Percentiles rank a stretch among this genome's conserved stretches.
phyloP scores from a whole-genome alignment of 2,113 vertebrate genomes.

The Zonotrichia leucophrys region DNA sequence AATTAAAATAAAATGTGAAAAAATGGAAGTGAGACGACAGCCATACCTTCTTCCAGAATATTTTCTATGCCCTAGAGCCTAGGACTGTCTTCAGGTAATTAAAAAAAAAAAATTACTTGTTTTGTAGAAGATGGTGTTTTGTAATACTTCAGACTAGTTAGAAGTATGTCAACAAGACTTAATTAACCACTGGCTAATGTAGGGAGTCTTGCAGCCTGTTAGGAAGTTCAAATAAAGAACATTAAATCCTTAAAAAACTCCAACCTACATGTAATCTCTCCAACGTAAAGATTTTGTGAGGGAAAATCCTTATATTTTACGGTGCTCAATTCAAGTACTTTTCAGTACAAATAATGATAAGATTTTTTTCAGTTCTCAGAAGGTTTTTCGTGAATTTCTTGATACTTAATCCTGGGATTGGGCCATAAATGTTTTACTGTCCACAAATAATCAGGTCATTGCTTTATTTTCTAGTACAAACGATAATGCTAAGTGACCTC shows the following conservation, averaged over 20 bases:
- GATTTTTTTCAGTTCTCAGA: not conserved
- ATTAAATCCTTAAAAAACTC: not conserved
- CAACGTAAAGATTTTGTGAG: not conserved
- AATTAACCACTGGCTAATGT: constrained; percentile 40
- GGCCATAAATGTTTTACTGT: not conserved
- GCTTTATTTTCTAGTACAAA: not conserved
- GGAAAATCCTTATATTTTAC: not conserved
- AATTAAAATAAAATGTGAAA: constrained; percentile 12
- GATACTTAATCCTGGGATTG: not conserved
- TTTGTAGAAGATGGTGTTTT: constrained; percentile 12
- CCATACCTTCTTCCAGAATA: not conserved
- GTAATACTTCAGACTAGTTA: constrained; percentile 34
- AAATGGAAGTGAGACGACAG: not conserved
- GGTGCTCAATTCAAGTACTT: not conserved
- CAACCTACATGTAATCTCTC: not conserved
- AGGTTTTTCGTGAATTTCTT: not conserved
- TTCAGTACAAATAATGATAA: not conserved
- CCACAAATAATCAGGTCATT: not conserved
- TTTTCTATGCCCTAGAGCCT: constrained; percentile 35
- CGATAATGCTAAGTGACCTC: not conserved
- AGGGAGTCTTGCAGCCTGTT: not conserved
- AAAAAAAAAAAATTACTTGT: not conserved
- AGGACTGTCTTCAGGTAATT: constrained; percentile 41
- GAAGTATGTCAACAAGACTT: constrained; percentile 45
- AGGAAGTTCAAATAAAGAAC: constrained; percentile 25